Evolutionary conservation across 2,797 vertebrate genomes (phyloP), one percentile per base, ranked within the genome.

Genomic region (Pseudopleuronectes americanus): DNA sequence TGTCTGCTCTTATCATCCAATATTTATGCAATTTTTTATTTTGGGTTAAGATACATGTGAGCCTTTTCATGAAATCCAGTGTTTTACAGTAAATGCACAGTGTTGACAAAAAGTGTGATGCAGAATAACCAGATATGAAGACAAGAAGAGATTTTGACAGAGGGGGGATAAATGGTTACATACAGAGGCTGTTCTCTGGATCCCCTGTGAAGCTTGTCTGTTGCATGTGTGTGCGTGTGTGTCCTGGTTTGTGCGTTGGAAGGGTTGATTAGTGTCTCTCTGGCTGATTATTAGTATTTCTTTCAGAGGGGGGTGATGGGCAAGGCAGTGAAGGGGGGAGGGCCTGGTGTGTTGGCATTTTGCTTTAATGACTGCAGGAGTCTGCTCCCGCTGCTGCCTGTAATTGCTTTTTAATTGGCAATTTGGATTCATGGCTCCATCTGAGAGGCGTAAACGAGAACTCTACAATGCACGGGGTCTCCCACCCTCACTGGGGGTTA

Each of bases 361-460:
- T 90, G 85, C 89, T 93, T 92, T 93, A 92, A 92, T 90, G 89
- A 92, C 90, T 90, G 84, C 84, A 87, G 91, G 88, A 89, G 91
- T 83, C 88, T 91, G 89, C 89, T 92, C 91, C 90, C 86, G 75
- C 90, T 90, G 89, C 89, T 90, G 92, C 88, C 92, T 90, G 92
- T 93, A 95, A 95, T 95, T 92, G 91, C 92, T 94, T 94, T 94
- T 93, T 95, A 94, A 95, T 94, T 93, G 93, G 86, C 92, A 92
- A 93, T 94, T 93, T 92, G 90, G 88, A 93, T 90, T 93, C 92
- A 93, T 92, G 81, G 89, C 90, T 91, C 92, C 87, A 92, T 94
- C 91, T 92, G 90, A 94, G 87, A 90, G 90, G 89, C 87, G 82
- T 91, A 92, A 92, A 92, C 68, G 90, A 91, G 90, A 83, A 79